Base-by-base conservation (phyloP, 1,140 invertebrate genomes). In the Phenacoccus solenopsis region DNA sequence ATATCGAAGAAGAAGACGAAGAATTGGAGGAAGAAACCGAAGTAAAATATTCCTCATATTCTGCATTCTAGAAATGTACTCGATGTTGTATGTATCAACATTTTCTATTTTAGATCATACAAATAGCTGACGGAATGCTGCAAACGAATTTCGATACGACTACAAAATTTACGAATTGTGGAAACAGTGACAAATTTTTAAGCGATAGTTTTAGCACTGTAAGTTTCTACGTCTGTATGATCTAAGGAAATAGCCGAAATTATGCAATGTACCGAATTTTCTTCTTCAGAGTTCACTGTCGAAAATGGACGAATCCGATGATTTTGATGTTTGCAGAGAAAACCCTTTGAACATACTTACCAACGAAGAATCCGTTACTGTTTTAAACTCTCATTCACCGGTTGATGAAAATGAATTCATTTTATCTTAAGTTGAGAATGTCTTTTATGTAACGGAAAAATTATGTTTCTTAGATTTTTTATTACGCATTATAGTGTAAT, bases 1-100 rank as follows among this genome's bases (percentile, higher is more conserved):
- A 64, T 64, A 64, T 64, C 25, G 59, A 64, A 64, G 59, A 64
- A 25, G 59, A 64, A 27, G 59, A 64, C 22, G 59, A 64, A 64
- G 59, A 64, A 25, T 24, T 64, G 16, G 59, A 64, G 25, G 59
- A 64, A 64, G 59, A 64, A 24, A 64, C 21, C 21, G 59, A 64
- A 64, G 59, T 64, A n/a, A 49, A 49, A 49, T 4, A 49, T 4
- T 49, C 20, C 16, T 24, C 59, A 20, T 64, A 25, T 64, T 24
- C 25, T 24, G 22, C 22, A 64, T 64, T 22, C 38, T n/a, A n/a
- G 30, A 7, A 7, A 7, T 32, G 13, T 32, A 7, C 13, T 32
- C 30, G 30, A 32, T 32, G 5, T 5, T 7, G 13, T 32, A 32
- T 32, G 5, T 32, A 32, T 7, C 30, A 13, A 5, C 5, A 4